A percentile compares a stretch with the other conserved stretches of the same genome.
Conservation (phyloP, 2,888 invertebrate genomes). For the Protophormia terraenovae region DNA sequence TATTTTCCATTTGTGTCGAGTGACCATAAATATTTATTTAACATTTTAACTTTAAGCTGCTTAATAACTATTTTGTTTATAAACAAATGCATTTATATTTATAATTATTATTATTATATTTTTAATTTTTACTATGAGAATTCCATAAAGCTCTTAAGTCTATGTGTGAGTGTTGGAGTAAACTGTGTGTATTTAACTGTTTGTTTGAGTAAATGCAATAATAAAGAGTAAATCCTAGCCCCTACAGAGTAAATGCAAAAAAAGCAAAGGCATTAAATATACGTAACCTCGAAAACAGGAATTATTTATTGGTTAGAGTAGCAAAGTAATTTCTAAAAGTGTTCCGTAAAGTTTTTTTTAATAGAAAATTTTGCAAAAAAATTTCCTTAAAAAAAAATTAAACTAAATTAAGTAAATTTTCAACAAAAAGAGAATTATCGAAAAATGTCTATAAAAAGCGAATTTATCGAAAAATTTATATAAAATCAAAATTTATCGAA, state of each 20-base stretch:
- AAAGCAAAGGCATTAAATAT: conserved; percentile 2
- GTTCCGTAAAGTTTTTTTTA: too few relatives aligned
- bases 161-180: not conserved
- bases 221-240: conserved; percentile 13
- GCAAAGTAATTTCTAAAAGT: too few relatives aligned
- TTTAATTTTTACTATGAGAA: conserved; percentile 35
- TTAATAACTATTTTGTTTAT: conserved; percentile 60
- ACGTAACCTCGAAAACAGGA: not conserved
- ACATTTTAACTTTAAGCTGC: conserved; percentile 64
- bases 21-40: conserved; percentile 56
- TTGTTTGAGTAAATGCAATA: not conserved
- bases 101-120: conserved; percentile 26
- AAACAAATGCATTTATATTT: conserved; percentile 35
- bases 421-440: too few relatives aligned
- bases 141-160: conserved; percentile 34
- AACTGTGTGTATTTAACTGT: not conserved
- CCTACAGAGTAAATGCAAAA: conserved; percentile 26
- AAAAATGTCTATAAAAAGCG: too few relatives aligned
- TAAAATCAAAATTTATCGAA: too few relatives aligned
- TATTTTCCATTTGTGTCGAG: conserved; percentile 10
- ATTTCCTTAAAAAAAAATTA: too few relatives aligned
- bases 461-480: too few relatives aligned
- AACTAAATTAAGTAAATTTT: too few relatives aligned
- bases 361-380: too few relatives aligned
- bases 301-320: not conserved